Evolutionary conservation across 2,888 invertebrate genomes (phyloP).

Genomic region (Heliconius ethilla): DNA sequence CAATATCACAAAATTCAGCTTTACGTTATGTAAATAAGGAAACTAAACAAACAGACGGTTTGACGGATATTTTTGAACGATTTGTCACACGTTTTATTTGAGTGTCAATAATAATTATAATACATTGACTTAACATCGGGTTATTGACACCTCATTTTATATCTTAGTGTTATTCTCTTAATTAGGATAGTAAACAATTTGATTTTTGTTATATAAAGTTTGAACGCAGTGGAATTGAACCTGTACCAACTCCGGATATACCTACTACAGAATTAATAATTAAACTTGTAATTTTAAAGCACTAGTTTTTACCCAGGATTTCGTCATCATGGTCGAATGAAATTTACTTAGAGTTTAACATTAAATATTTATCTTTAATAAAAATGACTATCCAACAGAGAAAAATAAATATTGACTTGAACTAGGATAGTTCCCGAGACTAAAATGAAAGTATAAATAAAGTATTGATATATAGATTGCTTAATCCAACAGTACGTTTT

Average conservation of each 20-base stretch:
- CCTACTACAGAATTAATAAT: neutral
- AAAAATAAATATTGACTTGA: too few relatives aligned
- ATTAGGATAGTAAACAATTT: neutral
- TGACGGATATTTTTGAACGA: conserved; percentile 8
- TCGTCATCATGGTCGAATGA: too few relatives aligned
- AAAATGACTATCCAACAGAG: too few relatives aligned
- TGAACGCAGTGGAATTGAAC: neutral
- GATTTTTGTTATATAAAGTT: neutral
- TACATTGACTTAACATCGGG: neutral
- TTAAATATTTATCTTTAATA: too few relatives aligned
- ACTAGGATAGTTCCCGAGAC: too few relatives aligned
- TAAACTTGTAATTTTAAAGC: neutral
- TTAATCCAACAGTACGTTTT: too few relatives aligned
- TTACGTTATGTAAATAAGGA: conserved; percentile 28
- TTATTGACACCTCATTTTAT: conserved; percentile 11
- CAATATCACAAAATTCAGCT: conserved; percentile 18
- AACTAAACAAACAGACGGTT: conserved; percentile 17
- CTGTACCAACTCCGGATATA: neutral
- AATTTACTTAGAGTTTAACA: too few relatives aligned
- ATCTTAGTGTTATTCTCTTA: neutral
- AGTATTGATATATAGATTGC: too few relatives aligned
- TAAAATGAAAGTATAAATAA: too few relatives aligned
- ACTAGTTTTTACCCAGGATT: neutral
- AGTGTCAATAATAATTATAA: conserved; percentile 8
- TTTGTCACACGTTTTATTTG: conserved; percentile 22